Conservation (phyloP, 1,140 invertebrate species). For the Monochamus saltuarius region DNA sequence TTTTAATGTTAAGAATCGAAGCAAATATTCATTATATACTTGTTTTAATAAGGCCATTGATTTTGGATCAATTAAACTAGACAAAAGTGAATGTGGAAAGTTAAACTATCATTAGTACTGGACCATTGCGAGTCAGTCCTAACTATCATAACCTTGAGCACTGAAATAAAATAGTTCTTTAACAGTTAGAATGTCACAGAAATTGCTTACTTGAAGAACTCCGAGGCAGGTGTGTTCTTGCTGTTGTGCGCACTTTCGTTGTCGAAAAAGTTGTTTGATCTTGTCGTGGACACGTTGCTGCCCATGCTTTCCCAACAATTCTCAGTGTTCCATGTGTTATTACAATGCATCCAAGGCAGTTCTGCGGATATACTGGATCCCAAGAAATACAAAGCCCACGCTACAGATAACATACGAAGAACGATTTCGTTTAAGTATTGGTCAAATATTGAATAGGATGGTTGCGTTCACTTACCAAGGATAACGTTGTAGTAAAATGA, state of each 20-base stretch:
- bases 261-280: constrained; percentile 1
- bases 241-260: constrained; percentile 46
- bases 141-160: too few relatives aligned
- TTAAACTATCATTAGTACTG: too few relatives aligned
- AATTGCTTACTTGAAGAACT: constrained; percentile 62
- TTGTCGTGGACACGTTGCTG: constrained; percentile 21
- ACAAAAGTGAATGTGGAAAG: too few relatives aligned
- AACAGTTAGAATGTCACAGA: too few relatives aligned
- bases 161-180: too few relatives aligned
- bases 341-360: constrained; percentile 82
- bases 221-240: constrained; percentile 64
- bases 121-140: too few relatives aligned
- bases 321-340: constrained; percentile 81
- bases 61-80: too few relatives aligned
- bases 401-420: constrained; percentile 40
- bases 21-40: too few relatives aligned
- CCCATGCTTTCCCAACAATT: constrained; percentile 62
- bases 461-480: constrained; percentile 61
- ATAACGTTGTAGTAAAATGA: constrained; percentile 93
- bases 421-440: too few relatives aligned
- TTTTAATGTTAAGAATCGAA: too few relatives aligned
- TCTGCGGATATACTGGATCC: constrained; percentile 65
- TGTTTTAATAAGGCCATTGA: too few relatives aligned
- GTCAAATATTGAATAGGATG: too few relatives aligned
- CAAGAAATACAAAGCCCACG: constrained; percentile 85